Percentiles rank a stretch among this genome's conserved stretches.
These are phyloP conservation scores for Synchiropus splendidus DNA, from an alignment of 2,113 vertebrate genomes.

Conservation along the genomic window DNA sequence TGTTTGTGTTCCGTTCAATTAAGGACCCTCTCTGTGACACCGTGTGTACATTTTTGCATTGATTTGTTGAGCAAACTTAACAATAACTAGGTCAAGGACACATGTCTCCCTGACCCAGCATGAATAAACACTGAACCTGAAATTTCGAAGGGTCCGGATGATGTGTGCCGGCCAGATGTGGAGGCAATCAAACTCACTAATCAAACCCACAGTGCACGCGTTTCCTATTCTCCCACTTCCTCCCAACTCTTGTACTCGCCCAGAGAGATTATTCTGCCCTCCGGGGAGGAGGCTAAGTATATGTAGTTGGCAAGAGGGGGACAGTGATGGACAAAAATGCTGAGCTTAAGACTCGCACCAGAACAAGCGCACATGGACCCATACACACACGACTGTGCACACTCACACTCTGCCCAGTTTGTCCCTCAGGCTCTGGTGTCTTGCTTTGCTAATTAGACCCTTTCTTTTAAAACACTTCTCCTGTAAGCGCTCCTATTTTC, in stretches of 20 bases:
- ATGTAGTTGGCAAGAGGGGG: conserved; percentile 5
- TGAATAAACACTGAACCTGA: conserved; percentile 17
- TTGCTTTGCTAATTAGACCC: conserved; percentile 66
- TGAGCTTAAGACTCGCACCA: conserved; percentile 29
- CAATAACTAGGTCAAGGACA: too few relatives aligned
- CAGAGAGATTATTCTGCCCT: conserved; percentile 17
- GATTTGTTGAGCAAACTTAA: too few relatives aligned
- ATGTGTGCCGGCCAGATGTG: conserved; percentile 38
- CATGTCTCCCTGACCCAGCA: background rate
- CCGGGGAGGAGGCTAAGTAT: conserved; percentile 11
- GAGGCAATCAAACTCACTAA: conserved; percentile 6
- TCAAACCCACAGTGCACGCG: conserved; percentile 3
- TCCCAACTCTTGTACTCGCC: conserved; percentile 22
- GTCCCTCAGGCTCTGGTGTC: conserved; percentile 54
- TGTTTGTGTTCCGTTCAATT: too few relatives aligned
- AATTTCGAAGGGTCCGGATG: conserved; percentile 11
- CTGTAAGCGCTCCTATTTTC: conserved; percentile 60
- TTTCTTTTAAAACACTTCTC: conserved; percentile 63
- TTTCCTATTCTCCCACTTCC: conserved; percentile 34
- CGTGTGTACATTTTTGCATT: too few relatives aligned
- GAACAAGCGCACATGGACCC: conserved; percentile 23
- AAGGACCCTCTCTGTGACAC: too few relatives aligned
- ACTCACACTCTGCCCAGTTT: conserved; percentile 12
- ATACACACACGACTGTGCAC: conserved; percentile 15
- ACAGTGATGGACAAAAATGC: conserved; percentile 31